Conservation (phyloP, 2,888 invertebrate species). For the Cosmia pyralina region DNA sequence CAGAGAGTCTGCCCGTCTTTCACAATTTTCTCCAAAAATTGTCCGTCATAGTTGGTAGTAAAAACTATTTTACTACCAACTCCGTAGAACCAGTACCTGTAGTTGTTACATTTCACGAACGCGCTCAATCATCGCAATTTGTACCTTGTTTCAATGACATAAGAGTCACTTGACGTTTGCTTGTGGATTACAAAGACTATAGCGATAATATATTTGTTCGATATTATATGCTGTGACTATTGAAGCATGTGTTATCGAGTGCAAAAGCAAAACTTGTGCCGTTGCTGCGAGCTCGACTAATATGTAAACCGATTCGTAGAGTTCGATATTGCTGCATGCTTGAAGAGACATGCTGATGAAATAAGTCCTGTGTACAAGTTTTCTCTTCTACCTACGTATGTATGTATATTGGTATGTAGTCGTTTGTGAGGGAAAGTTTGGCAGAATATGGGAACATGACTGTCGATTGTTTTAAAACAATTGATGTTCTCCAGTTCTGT, state of each 20-base stretch:
- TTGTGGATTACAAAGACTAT: background rate
- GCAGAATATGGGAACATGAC: background rate
- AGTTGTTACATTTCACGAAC: background rate
- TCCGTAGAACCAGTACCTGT: background rate
- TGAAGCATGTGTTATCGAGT: slow-evolving; percentile 45
- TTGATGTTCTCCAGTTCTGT: slow-evolving; percentile 1
- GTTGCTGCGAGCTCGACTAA: slow-evolving; percentile 32
- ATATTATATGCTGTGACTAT: background rate
- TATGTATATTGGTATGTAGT: slow-evolving; percentile 6
- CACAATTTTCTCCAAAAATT: slow-evolving; percentile 21
- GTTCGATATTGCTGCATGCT: slow-evolving; percentile 50
- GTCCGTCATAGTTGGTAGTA: slow-evolving; percentile 5
- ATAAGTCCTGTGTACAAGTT: slow-evolving; percentile 34
- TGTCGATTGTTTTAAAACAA: slow-evolving; percentile 30
- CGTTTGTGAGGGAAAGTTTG: slow-evolving; percentile 8
- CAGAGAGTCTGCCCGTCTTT: background rate
- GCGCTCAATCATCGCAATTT: background rate
- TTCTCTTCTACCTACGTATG: slow-evolving; percentile 2
- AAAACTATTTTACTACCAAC: slow-evolving; percentile 17
- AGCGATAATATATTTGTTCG: slow-evolving; percentile 4
- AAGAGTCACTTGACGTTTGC: background rate
- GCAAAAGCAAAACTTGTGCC: slow-evolving; percentile 45
- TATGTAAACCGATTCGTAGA: slow-evolving; percentile 51
- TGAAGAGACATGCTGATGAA: slow-evolving; percentile 49
- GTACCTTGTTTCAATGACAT: background rate